Evolutionary conservation across 2,797 vertebrate genomes (phyloP).

Genomic region (Balearica regulorum): DNA sequence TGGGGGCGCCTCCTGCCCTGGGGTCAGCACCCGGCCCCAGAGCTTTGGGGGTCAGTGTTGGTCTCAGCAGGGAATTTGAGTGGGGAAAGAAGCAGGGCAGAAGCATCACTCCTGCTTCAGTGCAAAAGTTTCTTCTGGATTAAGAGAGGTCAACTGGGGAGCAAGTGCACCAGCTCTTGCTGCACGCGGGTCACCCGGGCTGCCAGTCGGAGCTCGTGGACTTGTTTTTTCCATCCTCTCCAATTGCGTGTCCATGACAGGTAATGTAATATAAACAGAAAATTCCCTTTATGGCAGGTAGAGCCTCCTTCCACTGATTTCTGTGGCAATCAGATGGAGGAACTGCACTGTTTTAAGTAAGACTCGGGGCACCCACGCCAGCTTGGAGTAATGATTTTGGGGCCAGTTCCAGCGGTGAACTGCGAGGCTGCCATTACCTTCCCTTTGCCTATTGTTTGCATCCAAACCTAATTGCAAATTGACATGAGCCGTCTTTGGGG

Average conservation of each 20-base stretch:
- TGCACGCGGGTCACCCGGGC: accelerated
- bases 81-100: background rate
- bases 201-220: background rate
- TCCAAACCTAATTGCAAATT: background rate
- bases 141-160: background rate
- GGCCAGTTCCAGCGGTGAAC: accelerated
- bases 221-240: background rate
- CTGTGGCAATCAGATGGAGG: background rate
- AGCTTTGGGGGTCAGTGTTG: background rate
- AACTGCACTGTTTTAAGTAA: background rate
- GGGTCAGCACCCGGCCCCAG: accelerated
- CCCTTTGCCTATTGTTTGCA: background rate
- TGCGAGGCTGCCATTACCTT: background rate
- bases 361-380: background rate
- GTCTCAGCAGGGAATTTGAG: background rate
- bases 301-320: background rate
- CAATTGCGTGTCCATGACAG: accelerated
- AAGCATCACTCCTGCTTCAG: background rate
- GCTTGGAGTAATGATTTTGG: background rate
- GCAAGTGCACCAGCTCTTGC: background rate
- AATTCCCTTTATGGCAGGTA: background rate
- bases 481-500: constrained; percentile 3
- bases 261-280: background rate
- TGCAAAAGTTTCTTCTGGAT: background rate
- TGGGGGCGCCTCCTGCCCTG: background rate